Conservation (phyloP, 64 coral and sea anemone species). For the Hydrozoanthus tunicans region DNA sequence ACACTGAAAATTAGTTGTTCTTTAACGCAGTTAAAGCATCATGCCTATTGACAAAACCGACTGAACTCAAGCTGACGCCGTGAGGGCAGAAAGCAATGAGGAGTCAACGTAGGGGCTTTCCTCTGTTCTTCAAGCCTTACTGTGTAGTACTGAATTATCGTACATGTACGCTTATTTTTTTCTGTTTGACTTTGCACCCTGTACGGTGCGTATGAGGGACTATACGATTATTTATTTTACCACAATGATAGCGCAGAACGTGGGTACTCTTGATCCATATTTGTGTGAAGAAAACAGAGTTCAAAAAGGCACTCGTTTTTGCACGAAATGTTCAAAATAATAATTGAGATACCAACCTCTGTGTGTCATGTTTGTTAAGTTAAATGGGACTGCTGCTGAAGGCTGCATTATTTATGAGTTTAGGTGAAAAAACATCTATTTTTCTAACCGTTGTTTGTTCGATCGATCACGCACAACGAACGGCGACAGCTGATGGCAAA, state of each 20-base stretch:
- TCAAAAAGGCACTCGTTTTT: too few species aligned
- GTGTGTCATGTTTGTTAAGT: too few species aligned
- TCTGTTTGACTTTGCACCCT: neutral
- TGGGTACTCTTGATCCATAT: too few species aligned
- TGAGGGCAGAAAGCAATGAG: neutral
- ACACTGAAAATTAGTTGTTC: slow-evolving; percentile 4
- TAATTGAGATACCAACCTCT: too few species aligned
- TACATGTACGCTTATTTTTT: neutral
- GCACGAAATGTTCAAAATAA: too few species aligned
- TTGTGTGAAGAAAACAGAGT: too few species aligned
- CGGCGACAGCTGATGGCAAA: neutral
- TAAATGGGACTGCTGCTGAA: too few species aligned
- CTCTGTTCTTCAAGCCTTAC: neutral
- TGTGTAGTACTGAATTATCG: too few species aligned
- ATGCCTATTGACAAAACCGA: slow-evolving; percentile 3
- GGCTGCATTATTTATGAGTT: too few species aligned
- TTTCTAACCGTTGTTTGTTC: neutral
- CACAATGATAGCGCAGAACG: too few species aligned
- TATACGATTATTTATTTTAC: too few species aligned
- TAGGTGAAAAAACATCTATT: neutral
- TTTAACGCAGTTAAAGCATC: slow-evolving; percentile 10
- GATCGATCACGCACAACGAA: neutral
- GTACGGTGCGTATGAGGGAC: too few species aligned
- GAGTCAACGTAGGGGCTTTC: neutral
- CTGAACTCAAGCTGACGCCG: neutral